Conservation (phyloP, 92 coral and sea anemone species). For the Heteractis magnifica region DNA sequence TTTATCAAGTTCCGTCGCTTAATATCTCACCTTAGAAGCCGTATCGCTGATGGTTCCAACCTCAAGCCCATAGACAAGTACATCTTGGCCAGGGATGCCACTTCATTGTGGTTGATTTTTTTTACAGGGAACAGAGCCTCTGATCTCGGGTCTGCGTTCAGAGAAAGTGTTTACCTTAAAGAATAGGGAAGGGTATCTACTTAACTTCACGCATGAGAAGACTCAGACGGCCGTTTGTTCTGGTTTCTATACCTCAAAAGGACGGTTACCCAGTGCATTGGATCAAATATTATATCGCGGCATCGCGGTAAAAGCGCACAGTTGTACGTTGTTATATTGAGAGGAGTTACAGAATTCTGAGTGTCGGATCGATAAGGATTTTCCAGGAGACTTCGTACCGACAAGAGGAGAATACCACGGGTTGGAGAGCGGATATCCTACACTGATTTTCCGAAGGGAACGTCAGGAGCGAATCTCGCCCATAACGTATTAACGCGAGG, state of each 20-base stretch:
- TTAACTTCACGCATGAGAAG: slow-evolving; percentile 21
- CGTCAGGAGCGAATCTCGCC: too few species aligned
- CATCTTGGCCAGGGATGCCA: slow-evolving; percentile 29
- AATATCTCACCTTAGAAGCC: slow-evolving; percentile 12
- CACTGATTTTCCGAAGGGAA: background rate
- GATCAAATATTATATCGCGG: slow-evolving; percentile 25
- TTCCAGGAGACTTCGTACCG: too few species aligned
- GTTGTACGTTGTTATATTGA: too few species aligned
- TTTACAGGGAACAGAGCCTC: slow-evolving; percentile 16
- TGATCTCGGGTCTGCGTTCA: slow-evolving; percentile 20
- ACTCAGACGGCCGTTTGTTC: background rate
- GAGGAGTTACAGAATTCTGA: too few species aligned
- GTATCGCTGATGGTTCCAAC: background rate
- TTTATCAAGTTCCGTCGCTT: slow-evolving; percentile 13
- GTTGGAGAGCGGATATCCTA: too few species aligned
- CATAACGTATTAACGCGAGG: too few species aligned
- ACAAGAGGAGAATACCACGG: too few species aligned
- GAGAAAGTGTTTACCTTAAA: slow-evolving; percentile 13
- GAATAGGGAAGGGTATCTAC: background rate
- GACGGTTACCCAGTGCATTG: slow-evolving; percentile 21
- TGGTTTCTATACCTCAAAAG: slow-evolving; percentile 13
- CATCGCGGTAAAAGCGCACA: too few species aligned
- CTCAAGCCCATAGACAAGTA: slow-evolving; percentile 21
- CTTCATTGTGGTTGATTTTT: slow-evolving; percentile 15
- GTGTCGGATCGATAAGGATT: too few species aligned